Percentiles rank a stretch among this genome's conserved stretches.
phyloP scores from a whole-genome alignment of 2,888 invertebrate genomes.

The Drosophila vallismaia region DNA sequence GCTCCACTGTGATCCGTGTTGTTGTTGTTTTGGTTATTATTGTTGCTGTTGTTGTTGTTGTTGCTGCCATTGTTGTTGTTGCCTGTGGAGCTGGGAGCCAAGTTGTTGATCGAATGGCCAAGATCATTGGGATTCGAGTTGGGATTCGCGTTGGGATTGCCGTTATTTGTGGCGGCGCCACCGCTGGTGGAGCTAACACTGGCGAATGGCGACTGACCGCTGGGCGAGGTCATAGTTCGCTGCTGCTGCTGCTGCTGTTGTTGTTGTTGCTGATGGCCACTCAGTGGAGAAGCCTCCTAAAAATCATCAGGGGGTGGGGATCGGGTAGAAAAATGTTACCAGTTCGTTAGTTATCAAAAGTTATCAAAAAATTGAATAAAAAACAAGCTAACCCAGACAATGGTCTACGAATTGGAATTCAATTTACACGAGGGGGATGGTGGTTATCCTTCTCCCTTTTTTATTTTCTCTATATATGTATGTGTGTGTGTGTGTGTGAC shows the following conservation, averaged over 20 bases:
- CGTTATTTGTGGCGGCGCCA: conserved; percentile 24
- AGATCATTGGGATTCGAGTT: conserved; percentile 21
- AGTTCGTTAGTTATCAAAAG: conserved; percentile 12
- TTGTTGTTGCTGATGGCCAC: conserved; percentile 71
- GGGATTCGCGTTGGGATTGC: conserved; percentile 8
- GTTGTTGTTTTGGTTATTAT: neutral
- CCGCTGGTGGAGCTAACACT: conserved; percentile 70
- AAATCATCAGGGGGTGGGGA: neutral
- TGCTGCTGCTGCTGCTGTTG: conserved; percentile 46
- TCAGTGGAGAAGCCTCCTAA: conserved; percentile 83
- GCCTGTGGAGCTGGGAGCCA: conserved; percentile 31
- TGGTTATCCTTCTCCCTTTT: neutral
- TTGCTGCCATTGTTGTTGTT: conserved; percentile 21
- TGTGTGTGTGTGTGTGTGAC: neutral
- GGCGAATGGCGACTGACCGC: conserved; percentile 71
- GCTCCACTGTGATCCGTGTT: conserved; percentile 19
- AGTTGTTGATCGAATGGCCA: conserved; percentile 37
- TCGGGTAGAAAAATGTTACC: neutral
- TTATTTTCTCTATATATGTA: neutral
- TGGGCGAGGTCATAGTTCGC: conserved; percentile 61
- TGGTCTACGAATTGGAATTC: conserved; percentile 31
- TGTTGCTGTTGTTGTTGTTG: conserved; percentile 15
- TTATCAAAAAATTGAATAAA: neutral
- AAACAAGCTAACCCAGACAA: conserved; percentile 7
- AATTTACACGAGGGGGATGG: conserved; percentile 3